A percentile compares a stretch with the other conserved stretches of the same genome.
Conservation (phyloP, 35 echinoderm and acorn worm genomes). For the Diadema setosum region DNA sequence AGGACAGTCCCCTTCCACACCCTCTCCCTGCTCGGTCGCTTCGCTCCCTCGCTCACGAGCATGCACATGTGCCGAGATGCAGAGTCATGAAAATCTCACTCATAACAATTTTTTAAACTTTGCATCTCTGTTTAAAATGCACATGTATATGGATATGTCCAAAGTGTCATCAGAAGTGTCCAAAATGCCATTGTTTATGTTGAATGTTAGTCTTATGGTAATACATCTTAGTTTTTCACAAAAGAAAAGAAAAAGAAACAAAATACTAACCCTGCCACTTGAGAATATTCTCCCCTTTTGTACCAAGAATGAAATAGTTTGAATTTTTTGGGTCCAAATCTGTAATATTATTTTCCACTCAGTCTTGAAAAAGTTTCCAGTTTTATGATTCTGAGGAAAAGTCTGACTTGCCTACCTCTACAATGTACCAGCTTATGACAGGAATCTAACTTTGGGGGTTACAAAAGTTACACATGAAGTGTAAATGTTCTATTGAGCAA, state of each 20-base stretch:
- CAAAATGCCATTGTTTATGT: neutral
- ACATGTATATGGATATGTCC: neutral
- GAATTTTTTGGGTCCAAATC: neutral
- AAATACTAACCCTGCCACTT: neutral
- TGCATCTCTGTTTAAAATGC: neutral
- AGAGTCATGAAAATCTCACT: neutral
- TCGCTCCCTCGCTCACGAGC: too few relatives aligned
- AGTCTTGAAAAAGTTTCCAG: too few relatives aligned
- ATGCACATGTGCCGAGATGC: too few relatives aligned
- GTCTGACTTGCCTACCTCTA: too few relatives aligned
- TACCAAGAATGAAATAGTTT: neutral
- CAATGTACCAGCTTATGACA: too few relatives aligned
- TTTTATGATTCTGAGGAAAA: too few relatives aligned
- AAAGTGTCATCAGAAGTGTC: neutral
- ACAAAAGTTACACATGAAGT: too few relatives aligned
- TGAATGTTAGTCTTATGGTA: neutral
- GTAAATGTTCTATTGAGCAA: too few relatives aligned
- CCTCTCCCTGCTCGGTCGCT: too few relatives aligned
- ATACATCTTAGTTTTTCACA: neutral
- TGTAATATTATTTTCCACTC: too few relatives aligned
- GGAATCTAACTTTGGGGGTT: too few relatives aligned
- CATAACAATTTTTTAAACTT: neutral
- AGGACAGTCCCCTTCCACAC: too few relatives aligned
- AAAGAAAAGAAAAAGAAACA: neutral
- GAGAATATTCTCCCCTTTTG: neutral